Percentiles rank a stretch among this genome's conserved stretches.
phyloP scores from a whole-genome alignment of 1,140 invertebrate genomes.

The Caerostris extrusa region DNA sequence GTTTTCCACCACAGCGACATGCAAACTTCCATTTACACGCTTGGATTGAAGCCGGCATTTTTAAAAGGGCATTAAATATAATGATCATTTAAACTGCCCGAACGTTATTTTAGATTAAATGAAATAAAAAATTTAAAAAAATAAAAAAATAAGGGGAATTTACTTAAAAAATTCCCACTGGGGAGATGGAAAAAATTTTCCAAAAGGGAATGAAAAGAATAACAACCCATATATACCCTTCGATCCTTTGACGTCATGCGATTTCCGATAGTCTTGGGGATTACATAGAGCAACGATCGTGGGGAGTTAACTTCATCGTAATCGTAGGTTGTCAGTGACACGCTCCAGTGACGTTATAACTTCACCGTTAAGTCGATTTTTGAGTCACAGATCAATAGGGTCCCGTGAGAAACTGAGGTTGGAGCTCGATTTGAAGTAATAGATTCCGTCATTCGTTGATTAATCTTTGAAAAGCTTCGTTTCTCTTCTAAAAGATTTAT shows the following conservation, averaged over 20 bases:
- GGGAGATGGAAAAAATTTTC: not conserved
- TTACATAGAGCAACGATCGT: slow-evolving; percentile 40
- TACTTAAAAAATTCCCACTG: not conserved
- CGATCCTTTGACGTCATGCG: slow-evolving; percentile 38
- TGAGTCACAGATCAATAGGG: slow-evolving; percentile 38
- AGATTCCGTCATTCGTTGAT: slow-evolving; percentile 1
- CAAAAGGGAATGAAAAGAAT: not conserved
- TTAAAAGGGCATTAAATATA: slow-evolving; percentile 2
- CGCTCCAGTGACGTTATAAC: slow-evolving; percentile 45
- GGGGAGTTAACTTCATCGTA: slow-evolving; percentile 63
- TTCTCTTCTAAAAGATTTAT: not conserved
- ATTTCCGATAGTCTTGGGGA: slow-evolving; percentile 37
- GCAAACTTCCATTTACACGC: not conserved
- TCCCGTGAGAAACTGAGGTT: slow-evolving; percentile 61
- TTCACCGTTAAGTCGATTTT: slow-evolving; percentile 54
- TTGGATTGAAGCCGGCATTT: not conserved
- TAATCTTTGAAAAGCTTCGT: not conserved
- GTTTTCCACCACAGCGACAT: not conserved
- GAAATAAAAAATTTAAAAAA: not conserved
- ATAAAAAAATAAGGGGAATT: not conserved
- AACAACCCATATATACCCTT: slow-evolving; percentile 35
- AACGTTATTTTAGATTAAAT: not conserved
- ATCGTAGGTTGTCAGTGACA: slow-evolving; percentile 68
- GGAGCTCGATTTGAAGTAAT: not conserved
- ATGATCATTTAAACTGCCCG: not conserved